Evolutionary conservation across 2,888 invertebrate genomes (phyloP).

Genomic region (Idaea dimidiata): DNA sequence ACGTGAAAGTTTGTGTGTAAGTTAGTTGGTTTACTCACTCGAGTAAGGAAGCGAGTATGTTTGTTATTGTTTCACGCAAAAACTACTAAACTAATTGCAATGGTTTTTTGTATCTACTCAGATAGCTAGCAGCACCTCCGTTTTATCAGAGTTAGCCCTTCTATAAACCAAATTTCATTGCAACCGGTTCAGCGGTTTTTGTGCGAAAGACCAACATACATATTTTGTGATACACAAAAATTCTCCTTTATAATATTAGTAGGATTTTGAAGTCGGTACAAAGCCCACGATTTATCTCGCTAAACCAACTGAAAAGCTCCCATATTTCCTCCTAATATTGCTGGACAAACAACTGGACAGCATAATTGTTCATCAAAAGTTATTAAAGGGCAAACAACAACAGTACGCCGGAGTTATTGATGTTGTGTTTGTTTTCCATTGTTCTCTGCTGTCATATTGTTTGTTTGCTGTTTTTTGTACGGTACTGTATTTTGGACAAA

Average conservation of each 20-base stretch:
- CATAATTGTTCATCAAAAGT: conserved; percentile 32
- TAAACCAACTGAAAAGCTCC: conserved; percentile 4
- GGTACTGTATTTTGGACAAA: background rate
- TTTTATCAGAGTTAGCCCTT: too few relatives aligned
- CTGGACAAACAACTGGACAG: conserved; percentile 24
- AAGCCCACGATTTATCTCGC: background rate
- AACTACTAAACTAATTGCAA: too few relatives aligned
- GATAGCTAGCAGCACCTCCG: too few relatives aligned
- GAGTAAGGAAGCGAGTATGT: too few relatives aligned
- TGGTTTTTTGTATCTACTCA: too few relatives aligned
- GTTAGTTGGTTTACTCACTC: too few relatives aligned
- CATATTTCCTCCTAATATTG: conserved; percentile 31
- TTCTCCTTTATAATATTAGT: too few relatives aligned
- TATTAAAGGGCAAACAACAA: conserved; percentile 27
- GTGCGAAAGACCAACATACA: too few relatives aligned
- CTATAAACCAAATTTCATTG: background rate
- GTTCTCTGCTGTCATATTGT: conserved; percentile 15
- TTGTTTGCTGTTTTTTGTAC: conserved; percentile 16
- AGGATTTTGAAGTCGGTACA: background rate
- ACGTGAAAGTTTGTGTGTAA: too few relatives aligned
- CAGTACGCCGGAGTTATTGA: conserved; percentile 21
- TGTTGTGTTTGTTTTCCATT: conserved; percentile 22
- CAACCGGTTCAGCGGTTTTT: too few relatives aligned
- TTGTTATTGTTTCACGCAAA: too few relatives aligned
- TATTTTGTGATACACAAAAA: too few relatives aligned